Evolutionary conservation across 2,797 vertebrate genomes (phyloP).

Genomic region (Lepus oiostolus): DNA sequence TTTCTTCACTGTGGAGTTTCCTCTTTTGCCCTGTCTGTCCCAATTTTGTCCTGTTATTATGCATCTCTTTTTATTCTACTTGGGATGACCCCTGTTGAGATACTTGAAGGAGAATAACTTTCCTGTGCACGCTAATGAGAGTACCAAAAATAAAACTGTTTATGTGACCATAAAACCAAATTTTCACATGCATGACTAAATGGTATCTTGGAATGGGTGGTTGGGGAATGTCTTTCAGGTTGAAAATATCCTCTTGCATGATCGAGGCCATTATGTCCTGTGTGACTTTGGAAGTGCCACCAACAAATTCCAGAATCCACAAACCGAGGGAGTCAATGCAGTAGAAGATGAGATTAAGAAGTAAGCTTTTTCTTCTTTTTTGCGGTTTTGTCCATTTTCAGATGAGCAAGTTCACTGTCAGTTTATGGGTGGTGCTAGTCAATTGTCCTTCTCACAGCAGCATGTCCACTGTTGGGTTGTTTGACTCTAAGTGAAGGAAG

Average conservation of each 20-base stretch:
- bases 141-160: slow-evolving; percentile 30
- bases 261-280: slow-evolving; percentile 97
- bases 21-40: neutral
- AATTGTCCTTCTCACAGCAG: neutral
- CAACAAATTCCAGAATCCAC: slow-evolving; percentile 96
- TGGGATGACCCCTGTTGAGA: slow-evolving; percentile 4
- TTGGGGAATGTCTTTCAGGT: slow-evolving; percentile 90
- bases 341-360: slow-evolving; percentile 99
- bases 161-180: slow-evolving; percentile 29
- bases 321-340: slow-evolving; percentile 93
- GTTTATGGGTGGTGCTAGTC: neutral
- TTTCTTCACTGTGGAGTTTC: neutral
- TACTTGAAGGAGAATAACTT: slow-evolving; percentile 18
- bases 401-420: slow-evolving; percentile 1
- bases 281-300: slow-evolving; percentile 99
- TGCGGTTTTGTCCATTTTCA: neutral
- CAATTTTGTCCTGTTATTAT: neutral
- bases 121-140: neutral
- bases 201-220: slow-evolving; percentile 50
- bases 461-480: neutral
- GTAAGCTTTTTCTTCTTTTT: slow-evolving; percentile 87
- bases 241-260: slow-evolving; percentile 98
- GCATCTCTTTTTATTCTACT: slow-evolving; percentile 19
- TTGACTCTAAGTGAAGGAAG: slow-evolving; percentile 40
- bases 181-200: slow-evolving; percentile 59